Evolutionary conservation across 2,797 vertebrate species (phyloP).

Genomic region (Lerista edwardsae): DNA sequence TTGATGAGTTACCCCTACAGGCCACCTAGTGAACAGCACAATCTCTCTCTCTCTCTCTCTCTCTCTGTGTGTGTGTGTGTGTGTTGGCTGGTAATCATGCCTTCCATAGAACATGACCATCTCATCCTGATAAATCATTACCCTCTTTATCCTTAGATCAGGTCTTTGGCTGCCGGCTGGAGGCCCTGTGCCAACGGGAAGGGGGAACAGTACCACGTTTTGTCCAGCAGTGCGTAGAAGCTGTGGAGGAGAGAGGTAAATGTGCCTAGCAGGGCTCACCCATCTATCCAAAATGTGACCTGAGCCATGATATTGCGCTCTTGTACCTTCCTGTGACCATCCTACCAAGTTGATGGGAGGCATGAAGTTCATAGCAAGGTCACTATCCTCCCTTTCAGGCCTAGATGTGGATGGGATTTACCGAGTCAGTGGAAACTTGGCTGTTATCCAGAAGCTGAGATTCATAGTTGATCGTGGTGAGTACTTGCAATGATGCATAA

Average conservation of each 20-base stretch:
- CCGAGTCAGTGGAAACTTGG: constrained; percentile 91
- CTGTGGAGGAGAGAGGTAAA: constrained; percentile 89
- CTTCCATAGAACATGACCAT: neutral
- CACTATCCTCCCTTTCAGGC: constrained; percentile 73
- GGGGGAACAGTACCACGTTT: constrained; percentile 86
- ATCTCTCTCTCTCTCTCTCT: too few species aligned
- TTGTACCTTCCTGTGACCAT: neutral
- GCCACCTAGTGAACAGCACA: neutral
- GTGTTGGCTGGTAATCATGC: neutral
- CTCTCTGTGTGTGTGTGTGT: too few species aligned
- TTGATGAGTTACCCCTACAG: neutral
- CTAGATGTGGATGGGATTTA: constrained; percentile 92
- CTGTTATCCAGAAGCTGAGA: constrained; percentile 92
- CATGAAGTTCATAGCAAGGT: neutral
- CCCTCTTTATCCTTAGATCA: constrained; percentile 81
- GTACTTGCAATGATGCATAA: constrained; percentile 16
- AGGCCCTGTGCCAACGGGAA: constrained; percentile 90
- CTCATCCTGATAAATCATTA: neutral
- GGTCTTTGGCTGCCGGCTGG: constrained; percentile 91
- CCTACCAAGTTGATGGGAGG: neutral
- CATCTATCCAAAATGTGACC: too few species aligned
- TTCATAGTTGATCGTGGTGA: constrained; percentile 92
- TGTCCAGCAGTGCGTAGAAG: constrained; percentile 86
- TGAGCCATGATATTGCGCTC: neutral
- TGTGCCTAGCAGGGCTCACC: neutral